Base-by-base conservation (phyloP, 2,888 invertebrate genomes). In the Protodeltote pygarga region DNA sequence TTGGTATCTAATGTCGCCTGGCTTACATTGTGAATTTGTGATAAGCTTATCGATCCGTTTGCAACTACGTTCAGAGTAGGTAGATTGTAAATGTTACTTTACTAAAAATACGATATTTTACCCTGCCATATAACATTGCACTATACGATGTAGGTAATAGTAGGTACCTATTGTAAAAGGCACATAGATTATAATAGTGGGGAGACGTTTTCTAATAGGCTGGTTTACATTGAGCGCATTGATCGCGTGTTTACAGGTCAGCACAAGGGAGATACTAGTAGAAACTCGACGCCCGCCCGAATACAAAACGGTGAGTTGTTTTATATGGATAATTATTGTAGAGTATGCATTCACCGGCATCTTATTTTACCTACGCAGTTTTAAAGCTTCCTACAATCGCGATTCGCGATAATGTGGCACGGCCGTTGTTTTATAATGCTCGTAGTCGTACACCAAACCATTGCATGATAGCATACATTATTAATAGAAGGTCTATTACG, bases 221-320 rank as follows among this genome's bases (percentile, higher is more conserved):
- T 78, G 74, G 77, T 79, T 83, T 83, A 80, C 80, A 87, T 80
- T 85, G 81, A 85, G 85, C 81, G 81, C 82, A 85, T 83, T 87
- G 83, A 87, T 89, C 81, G 86, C 86, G 83, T 89, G 84, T 87
- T 89, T 83, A 79, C 89, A 92, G 91, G 91, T 92, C 84, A 90
- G 80, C 85, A 85, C 89, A 77, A 88, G 89, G 85, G 90, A 85
- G 86, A 87, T 89, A 81, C 84, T 90, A 73, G 81, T 89, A 83
- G 87, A 92, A 84, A 85, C 88, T 79, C 87, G 84, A 68, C 89
- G 90, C 77, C 79, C 87, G 78, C 81, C 89, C 75, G 87, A 89
- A 80, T 89, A 78, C 81, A 89, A 87, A 78, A 78, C 83, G 87
- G 90, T 90, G 85, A 90, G 91, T 92, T 76, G 58, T 61, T 75